Evolutionary conservation across 2,797 vertebrate species (phyloP).

Genomic region (Valencia hispanica): DNA sequence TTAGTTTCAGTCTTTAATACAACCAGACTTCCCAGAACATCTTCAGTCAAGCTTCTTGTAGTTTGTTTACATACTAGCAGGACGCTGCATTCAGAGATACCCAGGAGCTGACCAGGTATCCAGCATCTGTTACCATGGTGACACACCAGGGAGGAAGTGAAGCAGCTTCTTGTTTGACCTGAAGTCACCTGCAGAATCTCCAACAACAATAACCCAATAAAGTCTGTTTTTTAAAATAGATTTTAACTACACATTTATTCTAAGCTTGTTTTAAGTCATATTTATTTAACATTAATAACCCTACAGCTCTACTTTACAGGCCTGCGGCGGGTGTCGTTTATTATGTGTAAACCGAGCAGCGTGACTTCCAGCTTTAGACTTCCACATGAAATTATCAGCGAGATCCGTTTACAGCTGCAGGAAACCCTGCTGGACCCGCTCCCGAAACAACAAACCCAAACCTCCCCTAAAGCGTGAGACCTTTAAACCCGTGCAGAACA

Average conservation of each 20-base stretch:
- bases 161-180: neutral
- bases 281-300: neutral
- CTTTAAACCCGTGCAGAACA: neutral
- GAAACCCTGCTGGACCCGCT: neutral
- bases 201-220: neutral
- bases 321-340: neutral
- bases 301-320: neutral
- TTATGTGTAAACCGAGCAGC: neutral
- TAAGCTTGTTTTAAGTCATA: neutral
- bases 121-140: conserved; percentile 2
- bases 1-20: neutral
- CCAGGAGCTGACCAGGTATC: neutral
- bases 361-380: neutral
- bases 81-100: too few species aligned
- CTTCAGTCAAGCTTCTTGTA: neutral
- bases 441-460: neutral
- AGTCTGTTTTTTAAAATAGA: neutral
- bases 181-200: neutral
- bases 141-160: neutral
- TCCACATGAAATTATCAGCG: neutral
- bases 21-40: neutral
- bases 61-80: neutral
- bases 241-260: neutral
- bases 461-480: neutral
- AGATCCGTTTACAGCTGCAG: conserved; percentile 2